Percentiles rank a stretch among this genome's conserved stretches.
Evolutionary conservation across 1,140 invertebrate genomes (phyloP).

Genomic region (Stegodyphus dumicola): DNA sequence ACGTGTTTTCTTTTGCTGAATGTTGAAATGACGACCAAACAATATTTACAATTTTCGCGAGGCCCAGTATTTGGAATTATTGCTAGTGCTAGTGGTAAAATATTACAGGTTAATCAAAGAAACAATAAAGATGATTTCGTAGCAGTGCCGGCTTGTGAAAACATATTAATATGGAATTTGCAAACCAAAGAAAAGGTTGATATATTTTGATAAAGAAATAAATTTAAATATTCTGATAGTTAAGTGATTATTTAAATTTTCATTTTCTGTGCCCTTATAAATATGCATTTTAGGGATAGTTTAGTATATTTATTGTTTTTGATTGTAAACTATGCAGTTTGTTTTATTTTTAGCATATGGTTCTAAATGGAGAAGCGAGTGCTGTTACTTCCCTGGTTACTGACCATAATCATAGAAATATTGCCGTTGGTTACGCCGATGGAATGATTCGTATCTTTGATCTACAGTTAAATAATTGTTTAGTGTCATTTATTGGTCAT

Average conservation of each 20-base stretch:
- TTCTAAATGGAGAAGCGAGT: constrained; percentile 80
- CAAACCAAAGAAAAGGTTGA: constrained; percentile 86
- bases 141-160: constrained; percentile 90
- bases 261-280: neutral
- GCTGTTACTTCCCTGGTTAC: constrained; percentile 78
- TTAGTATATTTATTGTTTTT: constrained; percentile 57
- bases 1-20: too few relatives aligned
- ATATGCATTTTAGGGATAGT: constrained; percentile 5
- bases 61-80: constrained; percentile 88
- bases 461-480: constrained; percentile 74
- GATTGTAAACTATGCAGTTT: neutral
- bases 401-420: constrained; percentile 63
- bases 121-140: constrained; percentile 81
- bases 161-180: constrained; percentile 94
- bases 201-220: neutral
- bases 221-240: too few relatives aligned
- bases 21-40: constrained; percentile 77
- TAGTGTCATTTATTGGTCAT: constrained; percentile 89
- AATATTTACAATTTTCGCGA: constrained; percentile 90
- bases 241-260: too few relatives aligned
- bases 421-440: constrained; percentile 93
- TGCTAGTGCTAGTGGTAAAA: constrained; percentile 81
- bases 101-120: constrained; percentile 78
- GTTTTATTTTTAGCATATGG: constrained; percentile 73
- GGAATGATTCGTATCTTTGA: constrained; percentile 85